Evolutionary conservation across 1,140 invertebrate species (phyloP), one percentile per base, ranked within the genome.

Genomic region (Macrocentrus cingulum): DNA sequence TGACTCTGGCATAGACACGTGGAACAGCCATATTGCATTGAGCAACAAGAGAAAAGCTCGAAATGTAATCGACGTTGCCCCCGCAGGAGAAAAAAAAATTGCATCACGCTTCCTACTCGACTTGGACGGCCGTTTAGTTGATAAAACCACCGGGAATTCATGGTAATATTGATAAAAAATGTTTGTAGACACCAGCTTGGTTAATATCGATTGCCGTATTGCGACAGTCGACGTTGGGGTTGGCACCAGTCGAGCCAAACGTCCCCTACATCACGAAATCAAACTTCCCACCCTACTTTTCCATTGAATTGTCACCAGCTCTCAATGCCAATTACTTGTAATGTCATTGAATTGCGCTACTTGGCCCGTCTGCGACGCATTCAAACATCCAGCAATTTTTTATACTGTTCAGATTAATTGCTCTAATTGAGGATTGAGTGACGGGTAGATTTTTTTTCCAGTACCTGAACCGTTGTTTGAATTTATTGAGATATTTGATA

Each of bases 161-260:
- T 5, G 25, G n/a, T n/a, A 20, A 20, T 7, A 45, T 5, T n/a
- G 42, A 45, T n/a, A 25, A 16, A 15, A 32, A 51, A 18, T 32
- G 8, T 51, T 51, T 51, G 18, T 32, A 19, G 18, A 36, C 48
- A 51, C 36, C 29, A 18, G 29, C 18, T 51, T 39, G 54, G 54
- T 48, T 41, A 56, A 71, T 68, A 72, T 72, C 68, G 70, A 72
- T 72, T 72, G 70, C 69, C 70, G 66, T 72, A 72, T 64, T 72
- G 70, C 70, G 70, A 72, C 70, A 72, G 36, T 60, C 62, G 60
- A 63, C 64, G 62, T 70, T 62, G 63, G 62, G 67, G 61, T 67
- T 70, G 69, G 68, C 66, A 71, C 64, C 63, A 64, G 57, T 62
- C 37, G 45, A 63, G 56, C 44, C 60, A 60, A 46, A 61, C 45